Percentiles rank a stretch among this genome's conserved stretches.
Evolutionary conservation across 2,113 vertebrate species (phyloP).

Genomic region (Dicaeum eximium): DNA sequence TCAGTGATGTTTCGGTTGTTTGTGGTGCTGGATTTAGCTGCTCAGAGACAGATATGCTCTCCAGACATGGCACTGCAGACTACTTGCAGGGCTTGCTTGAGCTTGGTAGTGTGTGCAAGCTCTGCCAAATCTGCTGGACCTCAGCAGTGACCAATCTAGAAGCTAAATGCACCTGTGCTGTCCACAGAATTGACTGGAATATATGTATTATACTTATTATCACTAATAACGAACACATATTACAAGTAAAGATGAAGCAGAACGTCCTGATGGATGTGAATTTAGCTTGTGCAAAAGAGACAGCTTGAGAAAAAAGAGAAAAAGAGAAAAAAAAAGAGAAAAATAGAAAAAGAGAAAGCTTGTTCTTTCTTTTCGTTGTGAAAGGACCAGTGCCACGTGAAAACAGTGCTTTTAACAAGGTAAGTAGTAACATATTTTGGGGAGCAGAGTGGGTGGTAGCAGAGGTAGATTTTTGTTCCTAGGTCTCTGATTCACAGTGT

Average conservation of each 20-base stretch:
- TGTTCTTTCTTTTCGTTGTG: too few relatives aligned
- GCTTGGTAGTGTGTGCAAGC: neutral
- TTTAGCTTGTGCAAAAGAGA: neutral
- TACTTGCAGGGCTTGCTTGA: neutral
- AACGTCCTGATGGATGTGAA: neutral
- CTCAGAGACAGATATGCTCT: neutral
- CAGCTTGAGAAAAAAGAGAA: too few relatives aligned
- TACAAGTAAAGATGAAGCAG: neutral
- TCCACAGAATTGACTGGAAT: neutral
- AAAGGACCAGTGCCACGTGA: neutral
- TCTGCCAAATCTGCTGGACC: neutral
- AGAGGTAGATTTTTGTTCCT: neutral
- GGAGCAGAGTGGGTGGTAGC: neutral
- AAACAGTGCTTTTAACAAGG: neutral
- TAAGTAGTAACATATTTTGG: neutral
- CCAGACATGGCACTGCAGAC: neutral
- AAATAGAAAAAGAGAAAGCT: too few relatives aligned
- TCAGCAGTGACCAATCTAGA: neutral
- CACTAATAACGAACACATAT: neutral
- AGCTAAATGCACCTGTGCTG: neutral
- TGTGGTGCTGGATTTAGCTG: neutral
- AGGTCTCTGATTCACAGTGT: neutral
- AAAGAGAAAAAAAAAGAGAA: too few relatives aligned
- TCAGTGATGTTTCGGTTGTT: neutral
- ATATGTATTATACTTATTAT: fast-evolving